phyloP scores from a whole-genome alignment of 1,140 invertebrate species.

The Phymorhynchus buccinoides region DNA sequence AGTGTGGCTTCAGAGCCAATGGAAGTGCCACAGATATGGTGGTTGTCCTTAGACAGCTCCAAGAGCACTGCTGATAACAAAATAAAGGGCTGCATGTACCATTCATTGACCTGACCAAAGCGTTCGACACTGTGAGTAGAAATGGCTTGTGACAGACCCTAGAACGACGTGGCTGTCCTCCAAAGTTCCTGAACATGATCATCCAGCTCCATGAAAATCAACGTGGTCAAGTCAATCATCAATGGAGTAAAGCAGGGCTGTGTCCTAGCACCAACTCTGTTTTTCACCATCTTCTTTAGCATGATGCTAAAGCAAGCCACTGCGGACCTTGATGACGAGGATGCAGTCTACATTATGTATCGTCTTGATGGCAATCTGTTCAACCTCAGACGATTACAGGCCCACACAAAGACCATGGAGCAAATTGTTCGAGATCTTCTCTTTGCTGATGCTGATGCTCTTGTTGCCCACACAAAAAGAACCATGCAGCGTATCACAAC shows the following conservation, averaged over 20 bases:
- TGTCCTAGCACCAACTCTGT: neutral
- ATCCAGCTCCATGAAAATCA: too few species aligned
- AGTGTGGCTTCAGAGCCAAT: too few species aligned
- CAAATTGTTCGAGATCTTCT: neutral
- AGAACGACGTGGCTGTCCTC: neutral
- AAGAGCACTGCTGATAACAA: too few species aligned
- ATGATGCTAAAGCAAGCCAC: neutral
- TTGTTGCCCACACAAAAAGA: slow-evolving; percentile 22
- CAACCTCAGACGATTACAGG: too few species aligned
- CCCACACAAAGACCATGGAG: too few species aligned
- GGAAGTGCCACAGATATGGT: too few species aligned
- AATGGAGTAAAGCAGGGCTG: neutral
- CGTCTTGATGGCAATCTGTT: too few species aligned
- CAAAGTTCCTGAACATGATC: neutral
- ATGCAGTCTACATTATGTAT: neutral
- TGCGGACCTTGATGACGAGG: neutral
- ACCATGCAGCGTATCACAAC: slow-evolving; percentile 11
- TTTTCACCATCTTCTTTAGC: neutral
- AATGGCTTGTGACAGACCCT: neutral
- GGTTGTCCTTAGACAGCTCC: too few species aligned
- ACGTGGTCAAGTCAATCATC: neutral
- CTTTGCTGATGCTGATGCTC: neutral
- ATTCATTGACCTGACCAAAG: neutral
- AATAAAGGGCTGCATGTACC: too few species aligned
- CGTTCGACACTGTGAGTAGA: neutral